Evolutionary conservation across 2,888 invertebrate species (phyloP).

Genomic region (Cepaea hortensis): DNA sequence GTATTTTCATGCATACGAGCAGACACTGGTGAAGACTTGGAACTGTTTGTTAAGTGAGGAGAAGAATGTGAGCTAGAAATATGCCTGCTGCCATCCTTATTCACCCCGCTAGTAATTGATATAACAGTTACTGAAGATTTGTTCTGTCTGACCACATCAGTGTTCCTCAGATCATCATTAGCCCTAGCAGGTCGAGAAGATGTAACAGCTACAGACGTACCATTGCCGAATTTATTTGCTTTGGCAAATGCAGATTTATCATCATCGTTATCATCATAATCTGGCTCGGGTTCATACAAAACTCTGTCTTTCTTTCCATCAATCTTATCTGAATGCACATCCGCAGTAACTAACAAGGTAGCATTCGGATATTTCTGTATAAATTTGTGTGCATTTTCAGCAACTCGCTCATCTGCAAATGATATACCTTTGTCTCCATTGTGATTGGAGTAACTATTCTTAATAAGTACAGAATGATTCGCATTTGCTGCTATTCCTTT

Average conservation of each 20-base stretch:
- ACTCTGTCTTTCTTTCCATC: constrained; percentile 49
- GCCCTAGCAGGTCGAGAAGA: not conserved
- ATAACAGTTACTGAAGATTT: constrained; percentile 63
- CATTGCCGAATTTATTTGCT: constrained; percentile 25
- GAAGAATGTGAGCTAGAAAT: constrained; percentile 9
- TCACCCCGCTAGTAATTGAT: constrained; percentile 59
- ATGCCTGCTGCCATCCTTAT: constrained; percentile 47
- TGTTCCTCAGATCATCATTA: not conserved
- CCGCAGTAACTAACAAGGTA: constrained; percentile 67
- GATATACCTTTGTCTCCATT: constrained; percentile 55
- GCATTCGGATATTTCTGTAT: constrained; percentile 71
- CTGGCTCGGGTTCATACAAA: constrained; percentile 66
- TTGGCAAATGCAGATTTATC: constrained; percentile 41
- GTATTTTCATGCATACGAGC: constrained; percentile 40
- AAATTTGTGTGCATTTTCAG: constrained; percentile 67
- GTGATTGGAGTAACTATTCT: constrained; percentile 53
- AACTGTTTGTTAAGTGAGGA: constrained; percentile 20
- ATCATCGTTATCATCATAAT: constrained; percentile 66
- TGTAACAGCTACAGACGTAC: constrained; percentile 16
- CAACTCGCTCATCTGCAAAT: constrained; percentile 68
- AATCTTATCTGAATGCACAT: constrained; percentile 59
- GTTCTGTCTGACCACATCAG: constrained; percentile 34
- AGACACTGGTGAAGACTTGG: constrained; percentile 22
- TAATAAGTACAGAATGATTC: constrained; percentile 51
- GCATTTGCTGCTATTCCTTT: constrained; percentile 38